Evolutionary conservation across 1,140 invertebrate species (phyloP).

Genomic region (Zaprionus nigranus): DNA sequence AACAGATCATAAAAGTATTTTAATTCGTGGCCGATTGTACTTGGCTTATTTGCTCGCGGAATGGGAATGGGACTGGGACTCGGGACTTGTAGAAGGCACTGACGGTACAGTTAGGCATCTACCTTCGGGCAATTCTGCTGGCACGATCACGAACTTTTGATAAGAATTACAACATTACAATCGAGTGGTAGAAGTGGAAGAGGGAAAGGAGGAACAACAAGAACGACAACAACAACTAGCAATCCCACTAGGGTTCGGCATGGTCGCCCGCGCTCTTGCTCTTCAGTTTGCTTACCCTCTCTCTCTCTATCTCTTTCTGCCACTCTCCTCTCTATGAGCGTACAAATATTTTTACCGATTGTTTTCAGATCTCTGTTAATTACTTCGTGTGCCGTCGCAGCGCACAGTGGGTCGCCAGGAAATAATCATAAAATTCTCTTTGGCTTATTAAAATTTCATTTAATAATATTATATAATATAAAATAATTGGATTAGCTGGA

Average conservation of each 20-base stretch:
- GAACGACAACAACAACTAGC: conserved; percentile 5
- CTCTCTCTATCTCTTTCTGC: not conserved
- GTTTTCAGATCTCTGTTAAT: conserved; percentile 41
- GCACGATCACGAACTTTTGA: conserved; percentile 6
- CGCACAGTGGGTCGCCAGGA: conserved; percentile 26
- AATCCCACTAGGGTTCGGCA: not conserved
- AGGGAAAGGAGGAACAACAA: not conserved
- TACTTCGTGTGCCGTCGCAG: conserved; percentile 5
- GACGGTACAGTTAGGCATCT: conserved; percentile 33
- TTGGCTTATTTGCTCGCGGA: conserved; percentile 30
- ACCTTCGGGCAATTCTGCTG: not conserved
- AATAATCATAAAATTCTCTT: not conserved
- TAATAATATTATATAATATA: not conserved
- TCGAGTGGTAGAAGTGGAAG: not conserved
- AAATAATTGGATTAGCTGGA: not conserved
- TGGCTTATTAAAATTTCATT: no score
- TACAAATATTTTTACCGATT: conserved; percentile 24
- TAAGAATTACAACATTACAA: conserved; percentile 24
- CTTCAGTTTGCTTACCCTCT: not conserved
- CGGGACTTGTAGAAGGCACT: not conserved
- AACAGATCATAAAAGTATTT: conserved; percentile 48
- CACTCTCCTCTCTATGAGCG: not conserved
- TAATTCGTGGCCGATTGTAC: conserved; percentile 40
- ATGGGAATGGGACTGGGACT: not conserved
- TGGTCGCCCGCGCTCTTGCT: conserved; percentile 16